These are phyloP conservation scores for Amphiprion clarkii DNA, from an alignment of 2,797 vertebrate genomes.

Conservation along the genomic window DNA sequence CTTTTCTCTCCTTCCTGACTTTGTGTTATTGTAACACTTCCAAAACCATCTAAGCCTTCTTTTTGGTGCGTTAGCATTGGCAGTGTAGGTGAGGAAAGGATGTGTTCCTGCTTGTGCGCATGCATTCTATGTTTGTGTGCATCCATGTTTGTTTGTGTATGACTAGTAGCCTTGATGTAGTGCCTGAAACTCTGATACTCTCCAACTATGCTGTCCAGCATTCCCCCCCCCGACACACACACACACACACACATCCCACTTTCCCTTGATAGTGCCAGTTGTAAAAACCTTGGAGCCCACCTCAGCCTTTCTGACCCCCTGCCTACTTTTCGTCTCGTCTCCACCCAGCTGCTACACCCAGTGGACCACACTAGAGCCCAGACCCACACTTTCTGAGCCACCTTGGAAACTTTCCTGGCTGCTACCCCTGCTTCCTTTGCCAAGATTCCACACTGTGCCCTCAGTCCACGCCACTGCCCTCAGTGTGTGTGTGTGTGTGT, in stretches of 20 bases:
- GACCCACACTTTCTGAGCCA: constrained; percentile 70
- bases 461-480: constrained; percentile 71
- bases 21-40: constrained; percentile 81
- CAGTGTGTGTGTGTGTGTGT: constrained; percentile 39
- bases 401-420: constrained; percentile 85
- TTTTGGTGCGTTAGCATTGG: constrained; percentile 72
- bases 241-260: constrained; percentile 18
- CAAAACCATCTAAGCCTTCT: constrained; percentile 69
- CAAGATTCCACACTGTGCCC: constrained; percentile 83
- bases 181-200: constrained; percentile 51
- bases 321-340: constrained; percentile 63
- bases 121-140: constrained; percentile 45
- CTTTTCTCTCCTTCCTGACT: constrained; percentile 71
- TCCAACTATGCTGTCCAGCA: constrained; percentile 35
- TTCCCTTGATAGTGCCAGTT: constrained; percentile 61
- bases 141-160: constrained; percentile 59
- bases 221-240: constrained; percentile 6
- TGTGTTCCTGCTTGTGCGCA: constrained; percentile 54
- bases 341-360: constrained; percentile 60
- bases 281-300: constrained; percentile 56
- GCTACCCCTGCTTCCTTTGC: constrained; percentile 63
- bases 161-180: constrained; percentile 54
- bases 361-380: constrained; percentile 78
- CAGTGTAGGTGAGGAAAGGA: constrained; percentile 57
- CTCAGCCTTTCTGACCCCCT: constrained; percentile 61